Conservation (phyloP, 1,140 invertebrate genomes). For the Microplitis demolitor region DNA sequence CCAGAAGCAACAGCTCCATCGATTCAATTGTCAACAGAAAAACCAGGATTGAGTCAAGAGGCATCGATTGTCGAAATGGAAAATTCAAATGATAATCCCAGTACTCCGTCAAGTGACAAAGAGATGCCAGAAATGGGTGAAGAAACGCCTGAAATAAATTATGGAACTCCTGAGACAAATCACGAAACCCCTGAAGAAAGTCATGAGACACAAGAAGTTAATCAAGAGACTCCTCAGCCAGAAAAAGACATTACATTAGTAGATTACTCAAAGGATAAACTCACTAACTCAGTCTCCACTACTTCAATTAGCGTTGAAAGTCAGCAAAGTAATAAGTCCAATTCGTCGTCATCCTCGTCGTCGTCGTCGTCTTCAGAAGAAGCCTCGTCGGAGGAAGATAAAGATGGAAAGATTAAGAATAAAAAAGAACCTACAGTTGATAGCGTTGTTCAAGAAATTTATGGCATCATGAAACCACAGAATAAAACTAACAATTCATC, state of each 20-base stretch:
- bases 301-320: not conserved
- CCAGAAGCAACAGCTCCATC: constrained; percentile 24
- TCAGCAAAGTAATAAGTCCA: not conserved
- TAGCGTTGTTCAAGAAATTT: constrained; percentile 45
- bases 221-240: constrained; percentile 19
- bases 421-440: constrained; percentile 41
- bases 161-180: constrained; percentile 51
- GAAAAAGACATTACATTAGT: not conserved
- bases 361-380: constrained; percentile 3
- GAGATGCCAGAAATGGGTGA: constrained; percentile 33
- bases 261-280: constrained; percentile 17
- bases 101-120: constrained; percentile 17
- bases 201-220: constrained; percentile 39
- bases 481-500: constrained; percentile 10
- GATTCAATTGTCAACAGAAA: not conserved
- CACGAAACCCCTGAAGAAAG: constrained; percentile 48
- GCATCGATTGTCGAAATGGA: constrained; percentile 11
- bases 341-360: not conserved
- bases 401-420: constrained; percentile 15
- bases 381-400: not conserved
- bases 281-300: not conserved
- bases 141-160: constrained; percentile 45
- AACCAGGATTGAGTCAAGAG: not conserved
- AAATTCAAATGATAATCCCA: not conserved
- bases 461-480: constrained; percentile 40